Percentiles rank a stretch among this genome's conserved stretches.
phyloP scores from a whole-genome alignment of 2,797 vertebrate genomes.

The Scarus forsteni region DNA sequence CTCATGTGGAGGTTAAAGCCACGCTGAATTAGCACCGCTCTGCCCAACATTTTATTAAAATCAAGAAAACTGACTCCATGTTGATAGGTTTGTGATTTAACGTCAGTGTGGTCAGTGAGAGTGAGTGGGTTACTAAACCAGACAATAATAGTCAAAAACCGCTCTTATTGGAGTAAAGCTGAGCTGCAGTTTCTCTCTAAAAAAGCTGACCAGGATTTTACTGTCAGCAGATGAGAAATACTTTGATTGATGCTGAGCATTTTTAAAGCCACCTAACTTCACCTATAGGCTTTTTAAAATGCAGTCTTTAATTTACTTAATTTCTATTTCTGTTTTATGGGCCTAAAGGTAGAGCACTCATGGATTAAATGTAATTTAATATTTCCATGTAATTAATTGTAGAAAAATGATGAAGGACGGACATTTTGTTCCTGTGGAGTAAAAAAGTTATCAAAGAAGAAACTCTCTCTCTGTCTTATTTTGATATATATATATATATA shows the following conservation, averaged over 20 bases:
- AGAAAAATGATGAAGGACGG: too few species aligned
- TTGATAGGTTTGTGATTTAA: conserved; percentile 53
- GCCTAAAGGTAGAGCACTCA: background rate
- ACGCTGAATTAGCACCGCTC: conserved; percentile 51
- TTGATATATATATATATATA: too few species aligned
- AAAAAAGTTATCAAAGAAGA: too few species aligned
- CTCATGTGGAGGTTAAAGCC: conserved; percentile 57
- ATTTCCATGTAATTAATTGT: too few species aligned
- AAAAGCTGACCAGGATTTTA: conserved; percentile 46
- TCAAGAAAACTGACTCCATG: conserved; percentile 20
- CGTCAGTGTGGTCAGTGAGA: conserved; percentile 49
- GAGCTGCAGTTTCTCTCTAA: conserved; percentile 34
- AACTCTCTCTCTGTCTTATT: too few species aligned
- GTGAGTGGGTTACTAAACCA: conserved; percentile 32
- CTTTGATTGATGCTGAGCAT: conserved; percentile 45
- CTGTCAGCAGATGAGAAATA: conserved; percentile 37
- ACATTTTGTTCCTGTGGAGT: too few species aligned
- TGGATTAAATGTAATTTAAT: background rate
- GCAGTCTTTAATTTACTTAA: background rate
- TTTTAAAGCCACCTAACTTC: conserved; percentile 14
- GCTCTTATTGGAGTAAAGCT: conserved; percentile 16
- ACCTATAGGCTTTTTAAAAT: background rate
- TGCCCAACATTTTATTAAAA: conserved; percentile 21
- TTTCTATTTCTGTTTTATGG: background rate
- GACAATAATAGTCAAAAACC: conserved; percentile 54